Evolutionary conservation across 2,888 invertebrate genomes (phyloP), one percentile per base, ranked within the genome.

Genomic region (Sarcophaga carnaria): DNA sequence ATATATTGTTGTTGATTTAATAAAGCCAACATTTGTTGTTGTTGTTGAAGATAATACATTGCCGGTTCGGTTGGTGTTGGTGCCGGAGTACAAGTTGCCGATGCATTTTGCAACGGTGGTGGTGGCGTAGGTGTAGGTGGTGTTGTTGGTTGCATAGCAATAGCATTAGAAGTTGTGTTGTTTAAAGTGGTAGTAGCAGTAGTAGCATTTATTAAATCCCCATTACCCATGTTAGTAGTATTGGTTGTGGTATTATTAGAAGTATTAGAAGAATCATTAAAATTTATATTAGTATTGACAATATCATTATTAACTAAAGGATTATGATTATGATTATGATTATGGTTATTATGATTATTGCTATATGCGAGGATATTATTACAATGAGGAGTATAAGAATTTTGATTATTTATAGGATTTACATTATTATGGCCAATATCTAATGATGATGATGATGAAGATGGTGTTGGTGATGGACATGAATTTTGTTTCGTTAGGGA

Each of bases 211-310:
- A 75, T 87, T 82, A 82, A 72, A 71, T 81, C 79, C 82, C 81
- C 86, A 85, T 76, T 83, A 85, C 81, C 82, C 82, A 69, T 85
- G 83, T 84, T 86, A 88, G 85, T 86, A 45, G 54, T 83, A 27
- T 8, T 83, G 47, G 22, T 77, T 49, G 49, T 67, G 74, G 64
- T 74, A 70, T 37, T 71, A 82, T 72, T 82, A 85, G 76, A 76
- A 91, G 91, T 91, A 90, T 91, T 92, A 91, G 92, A 92, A 90
- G 91, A 90, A 90, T 91, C 91, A 90, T 91, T 91, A 90, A 92
- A 92, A 92, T 91, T 91, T 83, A 89, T 89, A 92, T 92, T 92
- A 91, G 91, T 90, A 92, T 92, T 90, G 37, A 37, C 6, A 89
- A 89, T 91, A 89, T 91, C 88, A 91, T 90, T 92, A 75, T 81